Percentiles rank a stretch among this genome's conserved stretches.
phyloP scores from a whole-genome alignment of 2,113 vertebrate species.

The Pionites leucogaster region DNA sequence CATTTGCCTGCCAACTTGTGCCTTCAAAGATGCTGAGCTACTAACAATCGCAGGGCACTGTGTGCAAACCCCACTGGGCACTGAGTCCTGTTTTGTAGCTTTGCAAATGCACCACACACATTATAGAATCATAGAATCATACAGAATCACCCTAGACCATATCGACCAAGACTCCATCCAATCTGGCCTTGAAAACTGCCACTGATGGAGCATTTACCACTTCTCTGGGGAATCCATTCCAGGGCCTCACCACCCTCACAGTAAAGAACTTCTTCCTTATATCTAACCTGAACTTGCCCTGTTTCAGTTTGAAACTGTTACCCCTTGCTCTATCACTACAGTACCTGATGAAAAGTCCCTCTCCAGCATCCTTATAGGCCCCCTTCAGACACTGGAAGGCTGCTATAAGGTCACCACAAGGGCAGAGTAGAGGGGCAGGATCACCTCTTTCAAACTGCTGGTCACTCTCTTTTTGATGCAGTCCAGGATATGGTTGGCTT shows the following conservation, averaged over 20 bases:
- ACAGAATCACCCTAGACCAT: background rate
- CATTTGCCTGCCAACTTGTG: rapidly evolving
- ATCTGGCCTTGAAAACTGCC: background rate
- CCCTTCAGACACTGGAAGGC: background rate
- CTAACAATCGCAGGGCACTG: rapidly evolving
- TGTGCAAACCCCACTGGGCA: background rate
- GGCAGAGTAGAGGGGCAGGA: background rate
- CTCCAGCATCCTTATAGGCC: background rate
- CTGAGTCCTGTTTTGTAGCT: background rate
- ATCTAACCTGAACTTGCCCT: background rate
- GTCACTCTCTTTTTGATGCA: background rate
- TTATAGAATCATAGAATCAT: background rate
- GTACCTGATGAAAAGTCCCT: background rate
- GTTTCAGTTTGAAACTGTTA: background rate
- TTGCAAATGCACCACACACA: background rate
- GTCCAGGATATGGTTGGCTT: background rate
- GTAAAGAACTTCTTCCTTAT: background rate
- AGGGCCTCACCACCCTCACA: background rate
- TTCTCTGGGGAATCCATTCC: background rate
- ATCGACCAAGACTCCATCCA: background rate
- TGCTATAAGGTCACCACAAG: background rate
- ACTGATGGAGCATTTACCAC: background rate
- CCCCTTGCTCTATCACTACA: background rate
- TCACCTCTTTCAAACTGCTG: background rate
- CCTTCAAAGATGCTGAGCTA: too few relatives aligned